These are phyloP conservation scores for Entomobrya proxima DNA, from an alignment of 2,888 invertebrate species.

Conservation along the genomic window DNA sequence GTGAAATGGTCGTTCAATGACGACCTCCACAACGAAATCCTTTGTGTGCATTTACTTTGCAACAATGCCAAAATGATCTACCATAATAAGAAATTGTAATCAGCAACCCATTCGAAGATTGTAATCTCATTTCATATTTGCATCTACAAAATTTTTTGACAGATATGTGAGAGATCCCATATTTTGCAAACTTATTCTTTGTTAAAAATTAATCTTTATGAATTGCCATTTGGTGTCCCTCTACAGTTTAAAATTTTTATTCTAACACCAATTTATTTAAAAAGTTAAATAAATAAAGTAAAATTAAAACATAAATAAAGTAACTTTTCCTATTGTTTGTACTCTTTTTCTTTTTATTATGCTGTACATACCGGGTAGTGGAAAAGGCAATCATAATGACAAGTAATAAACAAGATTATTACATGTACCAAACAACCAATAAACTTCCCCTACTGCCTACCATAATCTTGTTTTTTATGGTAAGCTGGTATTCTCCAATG, in stretches of 20 bases:
- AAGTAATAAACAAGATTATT: conserved; percentile 24
- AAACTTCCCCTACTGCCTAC: background rate
- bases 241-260: too few species aligned
- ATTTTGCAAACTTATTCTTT: too few species aligned
- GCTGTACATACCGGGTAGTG: too few species aligned
- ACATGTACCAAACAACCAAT: background rate
- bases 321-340: too few species aligned
- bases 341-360: too few species aligned
- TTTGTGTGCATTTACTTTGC: background rate
- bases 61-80: background rate
- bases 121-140: background rate
- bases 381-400: background rate
- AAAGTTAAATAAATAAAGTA: too few species aligned
- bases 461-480: conserved; percentile 19
- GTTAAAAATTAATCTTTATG: too few species aligned
- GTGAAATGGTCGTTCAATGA: background rate
- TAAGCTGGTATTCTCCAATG: background rate
- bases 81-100: conserved; percentile 1
- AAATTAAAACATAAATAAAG: too few species aligned
- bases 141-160: too few species aligned
- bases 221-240: too few species aligned
- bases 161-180: too few species aligned
- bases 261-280: too few species aligned
- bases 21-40: background rate
- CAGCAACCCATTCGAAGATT: background rate